Conservation (phyloP, 2,888 invertebrate species). For the Epinotia brunnichana region DNA sequence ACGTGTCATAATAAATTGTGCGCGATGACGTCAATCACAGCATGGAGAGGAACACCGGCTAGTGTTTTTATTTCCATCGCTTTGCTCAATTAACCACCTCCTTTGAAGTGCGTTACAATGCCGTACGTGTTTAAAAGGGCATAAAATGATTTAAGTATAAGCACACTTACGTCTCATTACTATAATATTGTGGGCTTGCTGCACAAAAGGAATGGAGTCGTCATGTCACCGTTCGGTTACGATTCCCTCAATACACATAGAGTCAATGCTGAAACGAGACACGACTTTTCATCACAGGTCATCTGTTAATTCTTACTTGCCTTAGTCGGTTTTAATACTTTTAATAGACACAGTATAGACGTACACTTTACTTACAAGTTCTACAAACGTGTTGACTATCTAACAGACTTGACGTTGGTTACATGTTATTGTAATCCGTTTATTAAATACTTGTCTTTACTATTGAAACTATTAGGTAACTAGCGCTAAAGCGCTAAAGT, state of each 20-base stretch:
- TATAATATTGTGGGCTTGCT: neutral
- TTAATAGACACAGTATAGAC: neutral
- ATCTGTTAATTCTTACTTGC: neutral
- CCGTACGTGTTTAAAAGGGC: conserved; percentile 41
- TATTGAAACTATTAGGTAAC: neutral
- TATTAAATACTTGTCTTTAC: neutral
- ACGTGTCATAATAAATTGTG: conserved; percentile 66
- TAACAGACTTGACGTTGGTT: neutral
- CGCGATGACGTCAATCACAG: conserved; percentile 63
- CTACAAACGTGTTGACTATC: neutral
- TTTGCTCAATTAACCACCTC: conserved; percentile 70
- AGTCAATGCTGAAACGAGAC: conserved; percentile 17
- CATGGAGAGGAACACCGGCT: conserved; percentile 59
- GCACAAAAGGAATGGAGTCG: conserved; percentile 26
- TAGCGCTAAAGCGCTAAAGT: no score
- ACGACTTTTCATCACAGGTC: neutral
- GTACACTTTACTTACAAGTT: neutral
- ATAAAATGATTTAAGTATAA: neutral
- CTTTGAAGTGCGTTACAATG: conserved; percentile 65
- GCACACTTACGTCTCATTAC: neutral
- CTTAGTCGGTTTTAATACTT: neutral
- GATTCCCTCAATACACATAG: conserved; percentile 13
- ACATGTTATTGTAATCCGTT: neutral
- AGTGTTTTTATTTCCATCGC: conserved; percentile 55
- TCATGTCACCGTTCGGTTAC: conserved; percentile 16